Base-by-base conservation (phyloP, 2,888 invertebrate species). In the Palloptera scutellata region DNA sequence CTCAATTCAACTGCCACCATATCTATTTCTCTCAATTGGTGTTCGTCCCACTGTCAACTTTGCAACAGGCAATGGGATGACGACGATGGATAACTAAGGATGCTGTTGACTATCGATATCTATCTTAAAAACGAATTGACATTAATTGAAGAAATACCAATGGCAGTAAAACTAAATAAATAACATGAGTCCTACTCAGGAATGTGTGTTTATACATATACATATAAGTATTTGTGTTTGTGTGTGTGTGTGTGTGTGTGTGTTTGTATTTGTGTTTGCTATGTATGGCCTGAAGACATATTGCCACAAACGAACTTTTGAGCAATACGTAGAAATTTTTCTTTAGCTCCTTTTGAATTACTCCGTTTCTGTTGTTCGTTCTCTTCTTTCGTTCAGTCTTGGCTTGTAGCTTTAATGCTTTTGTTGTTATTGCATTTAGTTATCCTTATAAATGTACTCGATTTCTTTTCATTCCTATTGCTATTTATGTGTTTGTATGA, bases 101-200 rank as follows among this genome's bases (percentile, higher is more conserved):
- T 15, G 48, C 48, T 48, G 48, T 40, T 20, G 57, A 20, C 57
- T 57, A 40, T 40, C 30, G 57, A 40, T 40, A 40, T 19, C 40
- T 40, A 57, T 57, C 57, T 57, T 41, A 57, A 57, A 79, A 80
- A 76, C 79, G 78, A 79, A 81, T 81, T 82, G 81, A 81, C 81
- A 80, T 81, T 81, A 81, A 81, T 81, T 82, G 82, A 80, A 81
- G 80, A 73, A 82, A 80, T 77, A 77, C 79, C 80, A 78, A 76
- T 64, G 78, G 76, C 79, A 75, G 45, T 61, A 77, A 77, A 75
- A 74, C 79, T 76, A 80, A 79, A 80, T 79, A 80, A 80, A 79
- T 78, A 76, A 78, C 76, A 78, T 75, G 73, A 74, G 9, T 41
- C 43, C 42, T 61, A 41, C 51, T 13, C 59, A 43, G 66, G 63